These are phyloP conservation scores for Alosa alosa DNA, from an alignment of 2,113 vertebrate genomes.

Conservation along the genomic window DNA sequence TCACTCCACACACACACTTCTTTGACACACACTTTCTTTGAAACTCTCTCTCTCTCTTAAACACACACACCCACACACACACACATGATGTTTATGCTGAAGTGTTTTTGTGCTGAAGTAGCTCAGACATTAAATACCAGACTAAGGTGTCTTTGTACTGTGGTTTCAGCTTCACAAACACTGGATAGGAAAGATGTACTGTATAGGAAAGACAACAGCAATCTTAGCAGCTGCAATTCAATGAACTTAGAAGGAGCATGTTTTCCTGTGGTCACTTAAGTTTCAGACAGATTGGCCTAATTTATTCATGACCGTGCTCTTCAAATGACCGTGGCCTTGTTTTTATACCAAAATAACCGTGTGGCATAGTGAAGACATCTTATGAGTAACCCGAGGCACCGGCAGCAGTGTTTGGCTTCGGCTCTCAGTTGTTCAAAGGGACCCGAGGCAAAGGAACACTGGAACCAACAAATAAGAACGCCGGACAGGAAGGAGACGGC, in stretches of 20 bases:
- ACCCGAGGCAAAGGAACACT: background rate
- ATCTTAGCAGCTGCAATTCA: background rate
- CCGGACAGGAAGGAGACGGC: background rate
- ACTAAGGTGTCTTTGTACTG: background rate
- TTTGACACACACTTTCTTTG: background rate
- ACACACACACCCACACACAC: conserved; percentile 33
- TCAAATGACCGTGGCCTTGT: conserved; percentile 1
- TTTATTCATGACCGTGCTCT: conserved; percentile 7
- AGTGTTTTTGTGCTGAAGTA: background rate
- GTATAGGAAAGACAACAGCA: background rate
- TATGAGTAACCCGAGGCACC: background rate
- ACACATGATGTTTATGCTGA: background rate
- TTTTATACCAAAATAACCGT: conserved; percentile 5
- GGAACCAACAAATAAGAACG: background rate
- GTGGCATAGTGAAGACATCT: background rate
- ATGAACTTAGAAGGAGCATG: background rate
- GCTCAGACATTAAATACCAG: background rate
- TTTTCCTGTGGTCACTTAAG: background rate
- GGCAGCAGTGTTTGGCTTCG: background rate
- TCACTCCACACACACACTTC: background rate
- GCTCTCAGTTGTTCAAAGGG: background rate
- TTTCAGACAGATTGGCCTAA: background rate
- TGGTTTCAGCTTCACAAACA: background rate
- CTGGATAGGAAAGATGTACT: background rate
- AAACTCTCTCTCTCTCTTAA: background rate